Base-by-base conservation (phyloP, 2,888 invertebrate species). In the Agrenia bidenticulata region DNA sequence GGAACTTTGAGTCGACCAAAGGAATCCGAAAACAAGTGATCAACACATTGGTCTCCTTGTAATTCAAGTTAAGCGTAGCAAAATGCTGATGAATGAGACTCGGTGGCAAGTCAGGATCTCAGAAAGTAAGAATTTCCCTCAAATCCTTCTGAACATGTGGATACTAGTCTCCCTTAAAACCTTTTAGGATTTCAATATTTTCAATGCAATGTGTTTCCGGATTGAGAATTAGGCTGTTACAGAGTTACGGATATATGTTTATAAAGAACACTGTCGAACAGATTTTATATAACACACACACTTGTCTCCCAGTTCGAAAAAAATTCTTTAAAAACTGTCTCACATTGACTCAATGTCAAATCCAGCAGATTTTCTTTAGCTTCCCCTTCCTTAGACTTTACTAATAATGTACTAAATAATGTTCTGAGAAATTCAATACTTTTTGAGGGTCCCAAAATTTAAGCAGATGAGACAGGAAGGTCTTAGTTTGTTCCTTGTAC, bases 21-120 rank as follows among this genome's bases (percentile, higher is more conserved):
- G 32, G 32, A 32, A 32, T 11, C 60, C 32, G 32, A 32, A 41
- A 61, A 61, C 61, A 61, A 61, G 61, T 61, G 61, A 62, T 62
- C 62, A 62, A 62, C 62, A 62, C 62, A 62, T 62, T 62, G 62
- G 55, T 62, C 27, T 15, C 21, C 24, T 53, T 53, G 61, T 61
- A 62, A 62, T 49, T 62, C 55, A 26, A 61, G 61, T 61, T 41
- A 41, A 54, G 39, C 61, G 54, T 61, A 54, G 26, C 51, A 26
- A 60, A 32, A 32, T 32, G 11, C 32, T 32, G 32, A 32, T 32
- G 57, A 58, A 58, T 58, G 56, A 23, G 21, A 19, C 39, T 37
- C 5, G 21, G 37, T 32, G 27, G 26, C 32, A 13, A 21, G 55
- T n/a, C 21, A n/a, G 32, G 1, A 26, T 19, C 27, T 1, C 23